Evolutionary conservation across 2,113 vertebrate genomes (phyloP).

Genomic region (Trematocara macrostoma): DNA sequence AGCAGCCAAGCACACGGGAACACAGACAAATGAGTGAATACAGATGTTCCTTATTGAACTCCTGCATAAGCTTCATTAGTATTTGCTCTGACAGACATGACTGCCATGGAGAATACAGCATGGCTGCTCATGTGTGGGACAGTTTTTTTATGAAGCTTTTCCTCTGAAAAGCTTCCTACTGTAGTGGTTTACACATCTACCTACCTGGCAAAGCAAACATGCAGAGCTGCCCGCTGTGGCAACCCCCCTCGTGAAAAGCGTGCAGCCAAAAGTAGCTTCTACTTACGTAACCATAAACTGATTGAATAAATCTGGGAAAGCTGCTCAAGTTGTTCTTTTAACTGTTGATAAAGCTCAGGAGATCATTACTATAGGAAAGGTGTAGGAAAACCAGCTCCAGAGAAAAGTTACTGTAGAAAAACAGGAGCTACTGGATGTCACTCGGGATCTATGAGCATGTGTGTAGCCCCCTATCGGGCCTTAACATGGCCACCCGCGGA

Average conservation of each 20-base stretch:
- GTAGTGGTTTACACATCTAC: background rate
- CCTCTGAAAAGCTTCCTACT: background rate
- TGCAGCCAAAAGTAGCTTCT: background rate
- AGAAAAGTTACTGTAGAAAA: background rate
- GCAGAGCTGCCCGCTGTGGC: background rate
- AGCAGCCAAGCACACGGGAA: background rate
- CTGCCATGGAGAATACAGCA: background rate
- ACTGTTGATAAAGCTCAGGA: background rate
- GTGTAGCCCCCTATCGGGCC: background rate
- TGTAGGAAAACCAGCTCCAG: background rate
- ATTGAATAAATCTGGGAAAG: background rate
- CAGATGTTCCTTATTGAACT: background rate
- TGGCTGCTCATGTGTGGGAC: background rate
- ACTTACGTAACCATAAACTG: background rate
- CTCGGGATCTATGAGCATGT: background rate
- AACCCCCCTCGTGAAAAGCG: background rate
- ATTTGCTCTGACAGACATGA: background rate
- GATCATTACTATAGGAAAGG: background rate
- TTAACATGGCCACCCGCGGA: background rate
- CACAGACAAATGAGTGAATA: background rate
- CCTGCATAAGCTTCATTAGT: background rate
- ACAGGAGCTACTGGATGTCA: background rate
- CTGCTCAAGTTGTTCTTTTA: background rate
- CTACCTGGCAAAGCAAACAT: background rate
- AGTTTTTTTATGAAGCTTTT: background rate